phyloP scores from a whole-genome alignment of 2,797 vertebrate genomes.

The Oreochromis grahami region DNA sequence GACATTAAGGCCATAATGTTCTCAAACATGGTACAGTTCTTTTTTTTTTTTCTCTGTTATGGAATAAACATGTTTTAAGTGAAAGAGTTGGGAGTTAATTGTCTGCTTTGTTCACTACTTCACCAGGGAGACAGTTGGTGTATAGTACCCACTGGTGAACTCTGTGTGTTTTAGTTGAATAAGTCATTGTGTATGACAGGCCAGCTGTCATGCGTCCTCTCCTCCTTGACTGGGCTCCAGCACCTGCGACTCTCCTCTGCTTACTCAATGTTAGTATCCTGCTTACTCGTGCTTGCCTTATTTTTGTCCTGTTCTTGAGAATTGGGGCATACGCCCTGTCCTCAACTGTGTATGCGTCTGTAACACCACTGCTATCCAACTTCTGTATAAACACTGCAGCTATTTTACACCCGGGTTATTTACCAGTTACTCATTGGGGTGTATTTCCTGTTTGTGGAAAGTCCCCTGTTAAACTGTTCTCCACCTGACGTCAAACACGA shows the following conservation, averaged over 20 bases:
- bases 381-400: not conserved
- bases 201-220: constrained; percentile 76
- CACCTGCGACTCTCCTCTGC: constrained; percentile 57
- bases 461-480: not conserved
- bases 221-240: constrained; percentile 48
- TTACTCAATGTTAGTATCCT: constrained; percentile 32
- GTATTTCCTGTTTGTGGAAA: constrained; percentile 18
- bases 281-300: constrained; percentile 2
- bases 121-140: not conserved
- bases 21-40: constrained; percentile 13
- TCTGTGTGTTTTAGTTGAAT: constrained; percentile 48
- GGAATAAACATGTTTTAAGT: constrained; percentile 36
- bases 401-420: constrained; percentile 1
- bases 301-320: constrained; percentile 24
- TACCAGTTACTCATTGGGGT: constrained; percentile 2
- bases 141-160: not conserved
- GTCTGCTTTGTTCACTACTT: not conserved
- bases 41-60: not conserved
- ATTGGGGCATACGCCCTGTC: not conserved
- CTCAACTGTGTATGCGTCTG: not conserved
- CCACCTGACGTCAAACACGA: not conserved
- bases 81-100: not conserved
- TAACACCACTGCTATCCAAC: not conserved
- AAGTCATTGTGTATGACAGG: constrained; percentile 79
- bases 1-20: not conserved